A percentile compares a stretch with the other conserved stretches of the same genome.
Conservation (phyloP, 2,113 vertebrate species). For the Pholis gunnellus region DNA sequence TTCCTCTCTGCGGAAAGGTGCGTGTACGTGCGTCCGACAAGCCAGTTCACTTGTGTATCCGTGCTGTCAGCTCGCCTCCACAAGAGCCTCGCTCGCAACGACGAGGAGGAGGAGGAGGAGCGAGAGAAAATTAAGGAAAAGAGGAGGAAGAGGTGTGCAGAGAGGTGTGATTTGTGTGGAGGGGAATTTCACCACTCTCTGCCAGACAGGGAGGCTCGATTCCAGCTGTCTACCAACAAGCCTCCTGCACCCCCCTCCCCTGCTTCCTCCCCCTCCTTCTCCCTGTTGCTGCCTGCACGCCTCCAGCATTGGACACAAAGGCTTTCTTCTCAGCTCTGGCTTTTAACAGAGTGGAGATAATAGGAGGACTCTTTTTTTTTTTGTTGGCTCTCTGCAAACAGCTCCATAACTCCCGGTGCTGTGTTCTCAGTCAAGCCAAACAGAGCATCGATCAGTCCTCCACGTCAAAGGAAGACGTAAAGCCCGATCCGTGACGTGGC, state of each 20-base stretch:
- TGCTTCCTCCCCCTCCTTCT: not conserved
- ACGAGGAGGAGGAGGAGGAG: constrained; percentile 35
- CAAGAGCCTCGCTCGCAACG: constrained; percentile 37
- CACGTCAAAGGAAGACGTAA: constrained; percentile 23
- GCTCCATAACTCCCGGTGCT: constrained; percentile 18
- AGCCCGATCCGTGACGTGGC: not conserved
- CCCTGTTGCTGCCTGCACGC: constrained; percentile 42
- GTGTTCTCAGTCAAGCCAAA: constrained; percentile 45
- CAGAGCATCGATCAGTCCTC: constrained; percentile 28
- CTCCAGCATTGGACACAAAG: constrained; percentile 53
- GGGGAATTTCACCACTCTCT: constrained; percentile 51
- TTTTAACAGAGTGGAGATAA: constrained; percentile 55
- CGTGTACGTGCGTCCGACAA: constrained; percentile 29
- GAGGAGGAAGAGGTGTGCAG: constrained; percentile 2
- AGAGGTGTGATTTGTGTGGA: constrained; percentile 48
- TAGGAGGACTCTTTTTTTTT: constrained; percentile 33
- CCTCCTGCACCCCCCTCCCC: not conserved
- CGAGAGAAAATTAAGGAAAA: not conserved
- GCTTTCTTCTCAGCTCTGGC: constrained; percentile 39
- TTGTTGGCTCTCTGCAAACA: constrained; percentile 42
- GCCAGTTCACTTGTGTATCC: constrained; percentile 69
- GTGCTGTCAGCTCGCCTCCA: constrained; percentile 61
- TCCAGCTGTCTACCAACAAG: constrained; percentile 63
- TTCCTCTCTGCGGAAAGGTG: no score
- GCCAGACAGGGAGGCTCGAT: constrained; percentile 62